Evolutionary conservation across 2,797 vertebrate genomes (phyloP), one percentile per base, ranked within the genome.

Genomic region (Sebastes vulpes): DNA sequence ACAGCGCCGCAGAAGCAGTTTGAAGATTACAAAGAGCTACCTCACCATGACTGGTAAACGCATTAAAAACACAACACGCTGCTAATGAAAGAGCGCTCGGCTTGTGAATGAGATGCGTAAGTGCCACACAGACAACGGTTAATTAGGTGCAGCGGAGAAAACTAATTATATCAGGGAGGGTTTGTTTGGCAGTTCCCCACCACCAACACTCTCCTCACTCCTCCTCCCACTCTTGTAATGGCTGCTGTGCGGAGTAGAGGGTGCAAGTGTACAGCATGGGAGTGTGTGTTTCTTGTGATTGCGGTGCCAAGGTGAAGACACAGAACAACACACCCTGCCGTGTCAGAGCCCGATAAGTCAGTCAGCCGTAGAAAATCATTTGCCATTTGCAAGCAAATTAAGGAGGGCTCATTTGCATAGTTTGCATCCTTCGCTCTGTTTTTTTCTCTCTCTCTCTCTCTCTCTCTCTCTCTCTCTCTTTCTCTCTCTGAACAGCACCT

Each of bases 331-430:
- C 85, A 79, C 81, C 79, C 65, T 9, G 59, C 82, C 83, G 72
- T 94, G 94, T 94, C 89, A 87, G 74, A 76, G 85, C 88, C 89
- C 64, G 90, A 94, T 94, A 93, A 94, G 94, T 94, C 94, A 95
- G 93, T 95, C 94, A 94, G 92, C 92, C 84, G 84, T 89, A 86
- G 70, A 85, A 90, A 93, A 93, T 90, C 86, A 93, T 92, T 94
- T 92, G 73, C 83, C 80, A 88, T 84, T 84, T 90, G 88, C 91
- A 70, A 77, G 88, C 77, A 94, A 96, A 96, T 95, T 94, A 95
- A 93, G 73, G 90, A 88, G 85, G 68, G 9, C 85, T 95, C 79
- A 93, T 96, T 96, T 95, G 92, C 92, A 94, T 95, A 80, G 57
- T 84, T 85, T 83, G 89, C 75, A 73, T 94, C 82, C 81, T 69